A percentile compares a stretch with the other conserved stretches of the same genome.
phyloP scores from a whole-genome alignment of 2,113 vertebrate genomes.

The Aix galericulata region DNA sequence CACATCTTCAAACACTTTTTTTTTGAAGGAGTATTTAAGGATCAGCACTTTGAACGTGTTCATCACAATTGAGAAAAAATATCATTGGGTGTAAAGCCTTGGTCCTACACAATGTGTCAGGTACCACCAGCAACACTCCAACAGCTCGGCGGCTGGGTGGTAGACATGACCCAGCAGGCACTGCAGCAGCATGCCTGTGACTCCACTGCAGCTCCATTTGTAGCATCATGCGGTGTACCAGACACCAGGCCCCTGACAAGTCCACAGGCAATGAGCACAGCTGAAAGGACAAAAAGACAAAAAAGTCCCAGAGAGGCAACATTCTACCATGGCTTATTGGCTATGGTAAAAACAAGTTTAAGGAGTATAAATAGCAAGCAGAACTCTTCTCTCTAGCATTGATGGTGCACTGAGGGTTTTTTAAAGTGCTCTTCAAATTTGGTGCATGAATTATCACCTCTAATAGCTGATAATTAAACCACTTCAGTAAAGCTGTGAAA shows the following conservation, averaged over 20 bases:
- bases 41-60: not conserved
- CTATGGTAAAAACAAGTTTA: not conserved
- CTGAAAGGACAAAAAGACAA: not conserved
- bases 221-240: not conserved
- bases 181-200: fast-evolving
- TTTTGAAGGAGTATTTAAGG: not conserved
- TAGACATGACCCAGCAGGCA: not conserved
- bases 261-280: not conserved
- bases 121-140: not conserved
- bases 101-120: fast-evolving
- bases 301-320: not conserved
- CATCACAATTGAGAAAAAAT: not conserved
- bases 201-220: not conserved
- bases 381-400: not conserved
- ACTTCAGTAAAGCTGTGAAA: slow-evolving; percentile 67
- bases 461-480: slow-evolving; percentile 76
- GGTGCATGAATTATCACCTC: slow-evolving; percentile 71
- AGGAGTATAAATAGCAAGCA: not conserved
- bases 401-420: not conserved
- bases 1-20: not conserved
- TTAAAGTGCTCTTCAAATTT: slow-evolving; percentile 44
- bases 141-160: fast-evolving
- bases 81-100: not conserved
- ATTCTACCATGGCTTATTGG: not conserved
- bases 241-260: not conserved